Evolutionary conservation across 2,113 vertebrate species (phyloP), one percentile per base, ranked within the genome.

Genomic region (Verasper variegatus): DNA sequence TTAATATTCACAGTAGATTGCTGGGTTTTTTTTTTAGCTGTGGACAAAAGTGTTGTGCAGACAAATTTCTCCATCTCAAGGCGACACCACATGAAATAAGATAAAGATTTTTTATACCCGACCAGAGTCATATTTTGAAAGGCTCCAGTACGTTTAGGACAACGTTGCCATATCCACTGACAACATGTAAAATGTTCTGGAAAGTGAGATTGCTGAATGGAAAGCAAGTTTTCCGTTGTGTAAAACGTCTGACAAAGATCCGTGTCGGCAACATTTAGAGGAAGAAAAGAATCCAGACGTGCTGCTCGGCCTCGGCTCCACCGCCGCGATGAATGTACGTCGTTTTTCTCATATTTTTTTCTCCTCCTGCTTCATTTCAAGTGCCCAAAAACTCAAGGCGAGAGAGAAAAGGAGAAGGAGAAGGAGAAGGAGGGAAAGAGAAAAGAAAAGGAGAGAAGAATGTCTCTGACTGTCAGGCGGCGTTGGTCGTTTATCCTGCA

Each of bases 401-500:
- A 78, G 59, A 49, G 80, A 63, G 9, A 65, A 20, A 21, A 37
- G 26, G 9, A 21, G n/a, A n/a, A n/a, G 20, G 23, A 24, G 23
- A 18, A 13, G 4, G 31, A n/a, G 59, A 40, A 31, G 17, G 49
- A 56, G 23, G 18, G 15, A 60, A 42, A 40, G 37, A 60, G 49
- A 56, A 51, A 63, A 52, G 13, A 61, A n/a, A 54, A 35, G 47
- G 13, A 66, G 71, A 70, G 68, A 78, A 71, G 75, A 86, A 73
- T 66, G 74, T 80, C 35, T 80, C 42, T 52, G 80, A 75, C 62
- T 83, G 83, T 88, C 85, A 77, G 81, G 74, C 74, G 45, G 79
- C 26, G 59, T 21, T 47, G 87, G 80, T 71, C 74, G 35, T 89
- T 91, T 88, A 86, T 88, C 75, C 89, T 49, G 82, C 66, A 57